A percentile compares a stretch with the other conserved stretches of the same genome.
phyloP scores from a whole-genome alignment of 2,113 vertebrate genomes.

The Progne subis region DNA sequence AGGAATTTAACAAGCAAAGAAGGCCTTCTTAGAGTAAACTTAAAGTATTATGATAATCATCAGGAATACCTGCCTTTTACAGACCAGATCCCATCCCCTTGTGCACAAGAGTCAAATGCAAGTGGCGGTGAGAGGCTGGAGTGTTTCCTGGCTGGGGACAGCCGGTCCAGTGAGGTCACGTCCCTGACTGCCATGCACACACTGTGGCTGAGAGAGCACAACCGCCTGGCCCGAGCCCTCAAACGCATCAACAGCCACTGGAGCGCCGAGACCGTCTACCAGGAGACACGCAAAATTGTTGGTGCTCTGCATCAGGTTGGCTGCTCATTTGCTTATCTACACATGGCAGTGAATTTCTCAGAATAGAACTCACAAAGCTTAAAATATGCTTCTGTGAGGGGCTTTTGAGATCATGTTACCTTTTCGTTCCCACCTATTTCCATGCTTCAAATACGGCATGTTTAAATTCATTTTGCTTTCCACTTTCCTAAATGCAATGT shows the following conservation, averaged over 20 bases:
- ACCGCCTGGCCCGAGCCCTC: slow-evolving; percentile 81
- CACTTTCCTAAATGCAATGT: not conserved
- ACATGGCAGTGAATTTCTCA: not conserved
- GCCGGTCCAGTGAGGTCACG: slow-evolving; percentile 84
- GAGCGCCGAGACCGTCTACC: slow-evolving; percentile 82
- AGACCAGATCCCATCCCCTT: slow-evolving; percentile 66
- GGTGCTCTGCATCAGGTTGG: slow-evolving; percentile 93
- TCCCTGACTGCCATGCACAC: slow-evolving; percentile 85
- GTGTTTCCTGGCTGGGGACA: slow-evolving; percentile 89
- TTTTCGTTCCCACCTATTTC: not conserved
- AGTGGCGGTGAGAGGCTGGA: slow-evolving; percentile 72
- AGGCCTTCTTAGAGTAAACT: slow-evolving; percentile 84
- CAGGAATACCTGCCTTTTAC: slow-evolving; percentile 82
- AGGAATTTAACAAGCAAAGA: slow-evolving; percentile 79
- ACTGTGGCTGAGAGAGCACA: slow-evolving; percentile 92
- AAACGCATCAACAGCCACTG: slow-evolving; percentile 84
- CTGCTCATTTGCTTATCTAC: not conserved
- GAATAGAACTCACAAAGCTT: not conserved
- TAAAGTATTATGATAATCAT: slow-evolving; percentile 71
- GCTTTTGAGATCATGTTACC: not conserved
- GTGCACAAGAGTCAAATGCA: slow-evolving; percentile 62
- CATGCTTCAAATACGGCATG: not conserved
- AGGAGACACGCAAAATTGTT: slow-evolving; percentile 90
- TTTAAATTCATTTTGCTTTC: not conserved
- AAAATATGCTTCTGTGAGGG: not conserved